Conservation (phyloP, 2,888 invertebrate species). For the Monochamus alternatus region DNA sequence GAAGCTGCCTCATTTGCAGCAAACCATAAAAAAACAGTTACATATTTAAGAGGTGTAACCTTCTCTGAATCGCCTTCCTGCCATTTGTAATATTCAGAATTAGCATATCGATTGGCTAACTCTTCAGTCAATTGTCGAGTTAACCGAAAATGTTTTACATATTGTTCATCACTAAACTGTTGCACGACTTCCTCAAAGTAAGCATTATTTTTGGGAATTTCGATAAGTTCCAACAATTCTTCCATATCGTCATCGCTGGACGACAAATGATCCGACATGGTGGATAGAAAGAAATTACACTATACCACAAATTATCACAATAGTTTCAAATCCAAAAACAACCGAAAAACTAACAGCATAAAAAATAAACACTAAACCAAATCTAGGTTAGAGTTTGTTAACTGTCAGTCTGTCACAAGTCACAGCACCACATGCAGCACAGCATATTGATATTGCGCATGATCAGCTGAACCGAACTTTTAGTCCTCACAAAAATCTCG, state of each 20-base stretch:
- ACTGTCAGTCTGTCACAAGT: too few species aligned
- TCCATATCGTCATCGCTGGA: constrained; percentile 32
- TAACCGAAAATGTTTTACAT: constrained; percentile 36
- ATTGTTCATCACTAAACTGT: constrained; percentile 28
- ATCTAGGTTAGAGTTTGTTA: too few species aligned
- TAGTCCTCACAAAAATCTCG: neutral
- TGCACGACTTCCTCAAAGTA: constrained; percentile 22
- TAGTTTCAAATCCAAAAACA: too few species aligned
- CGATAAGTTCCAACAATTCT: constrained; percentile 6
- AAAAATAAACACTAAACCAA: too few species aligned
- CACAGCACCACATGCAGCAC: too few species aligned
- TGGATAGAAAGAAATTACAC: too few species aligned
- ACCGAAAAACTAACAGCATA: too few species aligned
- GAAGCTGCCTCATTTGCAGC: constrained; percentile 4
- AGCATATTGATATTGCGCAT: neutral
- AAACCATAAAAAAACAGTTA: constrained; percentile 14
- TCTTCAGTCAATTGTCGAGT: constrained; percentile 30
- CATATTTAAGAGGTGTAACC: neutral
- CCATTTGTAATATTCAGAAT: constrained; percentile 5
- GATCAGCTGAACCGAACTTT: neutral
- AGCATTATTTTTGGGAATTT: constrained; percentile 12
- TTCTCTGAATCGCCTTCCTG: constrained; percentile 13
- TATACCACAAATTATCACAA: too few species aligned
- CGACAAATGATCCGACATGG: constrained; percentile 18
- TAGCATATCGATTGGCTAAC: neutral